Evolutionary conservation across 2,113 vertebrate genomes (phyloP), one percentile per base, ranked within the genome.

Genomic region (Anoura caudifer): DNA sequence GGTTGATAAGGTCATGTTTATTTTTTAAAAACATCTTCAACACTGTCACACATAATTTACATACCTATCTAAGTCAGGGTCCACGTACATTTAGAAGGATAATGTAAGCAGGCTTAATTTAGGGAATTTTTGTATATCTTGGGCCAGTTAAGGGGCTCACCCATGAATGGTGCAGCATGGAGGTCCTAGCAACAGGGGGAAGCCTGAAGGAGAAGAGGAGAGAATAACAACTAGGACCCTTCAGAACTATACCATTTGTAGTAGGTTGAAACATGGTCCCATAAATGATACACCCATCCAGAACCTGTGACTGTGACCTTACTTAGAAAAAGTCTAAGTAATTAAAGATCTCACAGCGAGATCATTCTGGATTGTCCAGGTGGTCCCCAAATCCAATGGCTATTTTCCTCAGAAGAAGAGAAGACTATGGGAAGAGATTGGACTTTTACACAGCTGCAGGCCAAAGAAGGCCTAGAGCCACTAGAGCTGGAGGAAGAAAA

Each of bases 141-240:
- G 47, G 33, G 1, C 28, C 86, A 3, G 9, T 50, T 54, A 47
- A 83, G 12, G 36, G 16, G 5, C 22, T 85, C 9, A 33, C 2
- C 16, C 19, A 4, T 19, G 26, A 20, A 76, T 17, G 31, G 31
- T 38, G 14, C n/a, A 69, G 28, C 4, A 11, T 15, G 26, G 28
- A 26, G 17, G 38, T 38, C 4, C 52, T 38, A 33, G n/a, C 4
- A 8, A 38, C 0, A 73, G 38, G 28, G 3, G 24, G 8, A 47
- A 81, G 59, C 45, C 69, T 33, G 8, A 73, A 50, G 38, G 73
- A 72, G 14, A 12, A 61, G 24, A 33, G 17, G 20, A 6, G 4
- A 28, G 3, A n/a, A 36, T 13, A n/a, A 12, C 1, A 31, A 11
- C 10, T 4, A 41, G 56, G 1, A 19, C 2, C 0, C 3, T 36